Conservation (phyloP, 2,113 vertebrate species). For the Uria aalge region DNA sequence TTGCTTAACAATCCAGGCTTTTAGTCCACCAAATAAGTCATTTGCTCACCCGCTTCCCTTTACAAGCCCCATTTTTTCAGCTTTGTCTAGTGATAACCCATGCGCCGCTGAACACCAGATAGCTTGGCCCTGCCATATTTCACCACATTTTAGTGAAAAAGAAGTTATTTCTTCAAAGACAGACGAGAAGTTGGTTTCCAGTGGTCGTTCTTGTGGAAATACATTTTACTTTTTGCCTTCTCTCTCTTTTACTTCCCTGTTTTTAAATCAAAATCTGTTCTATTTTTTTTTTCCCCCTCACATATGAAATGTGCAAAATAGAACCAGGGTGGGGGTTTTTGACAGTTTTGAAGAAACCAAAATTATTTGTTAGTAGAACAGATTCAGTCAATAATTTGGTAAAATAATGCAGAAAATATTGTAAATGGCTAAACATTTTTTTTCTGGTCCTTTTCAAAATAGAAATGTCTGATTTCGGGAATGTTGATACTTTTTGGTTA, state of each 20-base stretch:
- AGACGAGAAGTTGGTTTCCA: not conserved
- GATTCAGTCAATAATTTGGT: not conserved
- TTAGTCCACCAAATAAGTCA: not conserved
- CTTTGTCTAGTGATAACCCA: not conserved
- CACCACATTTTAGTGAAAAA: not conserved
- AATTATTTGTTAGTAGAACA: not conserved
- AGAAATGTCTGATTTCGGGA: not conserved
- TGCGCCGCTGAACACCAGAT: not conserved
- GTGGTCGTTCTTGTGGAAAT: not conserved
- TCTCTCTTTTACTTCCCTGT: not conserved
- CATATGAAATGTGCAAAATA: not conserved
- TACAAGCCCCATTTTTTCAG: not conserved
- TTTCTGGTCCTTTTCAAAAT: not conserved
- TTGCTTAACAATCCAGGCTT: not conserved
- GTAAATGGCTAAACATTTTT: not conserved
- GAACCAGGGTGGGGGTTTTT: not conserved
- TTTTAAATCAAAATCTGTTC: not conserved
- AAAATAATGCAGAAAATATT: not conserved
- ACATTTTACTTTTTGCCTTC: not conserved
- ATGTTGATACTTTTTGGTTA: not conserved
- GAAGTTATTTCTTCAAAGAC: not conserved
- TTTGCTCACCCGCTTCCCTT: not conserved
- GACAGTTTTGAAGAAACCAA: not conserved
- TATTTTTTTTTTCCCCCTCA: not conserved
- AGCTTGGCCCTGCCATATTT: not conserved